A percentile compares a stretch with the other conserved stretches of the same genome.
Conservation (phyloP, 1,140 invertebrate genomes). For the Calliphora vicina region DNA sequence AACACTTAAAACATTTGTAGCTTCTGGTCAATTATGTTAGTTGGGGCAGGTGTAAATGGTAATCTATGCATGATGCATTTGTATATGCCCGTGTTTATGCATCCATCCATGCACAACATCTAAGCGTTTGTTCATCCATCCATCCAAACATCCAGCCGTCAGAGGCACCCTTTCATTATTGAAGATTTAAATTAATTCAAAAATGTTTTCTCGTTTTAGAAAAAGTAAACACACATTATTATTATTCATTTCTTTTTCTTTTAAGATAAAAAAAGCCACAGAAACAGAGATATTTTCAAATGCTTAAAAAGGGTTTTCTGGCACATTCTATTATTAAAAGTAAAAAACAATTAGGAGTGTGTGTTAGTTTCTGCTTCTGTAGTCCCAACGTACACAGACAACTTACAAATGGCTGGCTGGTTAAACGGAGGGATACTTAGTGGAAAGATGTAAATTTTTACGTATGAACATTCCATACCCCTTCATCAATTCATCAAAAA, state of each 20-base stretch:
- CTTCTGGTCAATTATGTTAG: not conserved
- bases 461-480: slow-evolving; percentile 33
- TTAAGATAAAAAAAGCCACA: not conserved
- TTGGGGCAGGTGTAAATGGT: not conserved
- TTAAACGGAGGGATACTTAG: too few relatives aligned
- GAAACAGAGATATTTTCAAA: not conserved
- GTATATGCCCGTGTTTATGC: not conserved
- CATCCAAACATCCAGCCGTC: not conserved
- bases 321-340: slow-evolving; percentile 11
- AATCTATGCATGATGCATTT: not conserved
- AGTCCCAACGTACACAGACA: not conserved
- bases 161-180: slow-evolving; percentile 24
- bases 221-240: not conserved
- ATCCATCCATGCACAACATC: not conserved
- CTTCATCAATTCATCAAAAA: slow-evolving; percentile 62
- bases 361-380: not conserved
- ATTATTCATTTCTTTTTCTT: not conserved
- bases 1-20: not conserved
- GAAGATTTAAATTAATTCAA: slow-evolving; percentile 33
- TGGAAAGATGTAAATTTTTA: too few relatives aligned
- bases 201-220: not conserved
- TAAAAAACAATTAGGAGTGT: too few relatives aligned
- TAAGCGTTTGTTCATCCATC: too few relatives aligned
- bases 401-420: too few relatives aligned
- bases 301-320: not conserved